Evolutionary conservation across 1,140 invertebrate genomes (phyloP).

Genomic region (Cylas formicarius): DNA sequence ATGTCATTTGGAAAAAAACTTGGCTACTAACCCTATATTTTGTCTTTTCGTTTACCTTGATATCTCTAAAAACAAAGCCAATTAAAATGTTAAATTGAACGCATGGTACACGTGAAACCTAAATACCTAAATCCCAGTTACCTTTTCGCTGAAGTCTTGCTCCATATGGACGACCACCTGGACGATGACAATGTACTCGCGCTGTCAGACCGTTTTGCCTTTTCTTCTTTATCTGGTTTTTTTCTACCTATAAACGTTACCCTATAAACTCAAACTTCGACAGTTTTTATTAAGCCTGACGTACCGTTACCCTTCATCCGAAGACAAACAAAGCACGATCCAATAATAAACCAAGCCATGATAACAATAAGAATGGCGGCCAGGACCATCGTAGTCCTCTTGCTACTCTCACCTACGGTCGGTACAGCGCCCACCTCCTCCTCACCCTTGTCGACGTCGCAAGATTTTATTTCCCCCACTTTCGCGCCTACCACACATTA

Average conservation of each 20-base stretch:
- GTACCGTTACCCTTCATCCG: slow-evolving; percentile 22
- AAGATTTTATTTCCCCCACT: slow-evolving; percentile 5
- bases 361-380: slow-evolving; percentile 32
- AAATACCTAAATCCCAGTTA: no score
- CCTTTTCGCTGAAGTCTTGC: slow-evolving; percentile 10
- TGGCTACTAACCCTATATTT: no score
- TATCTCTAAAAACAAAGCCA: no score
- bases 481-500: slow-evolving; percentile 6
- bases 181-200: slow-evolving; percentile 13
- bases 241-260: no score
- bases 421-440: slow-evolving; percentile 15
- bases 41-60: no score
- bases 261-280: no score
- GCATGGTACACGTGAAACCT: no score
- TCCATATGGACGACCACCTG: slow-evolving; percentile 19
- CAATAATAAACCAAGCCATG: slow-evolving; percentile 36
- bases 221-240: not conserved
- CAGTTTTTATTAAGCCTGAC: no score
- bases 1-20: no score
- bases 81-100: no score
- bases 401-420: slow-evolving; percentile 1
- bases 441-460: slow-evolving; percentile 14
- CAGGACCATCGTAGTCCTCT: slow-evolving; percentile 25
- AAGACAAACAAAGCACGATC: slow-evolving; percentile 35
- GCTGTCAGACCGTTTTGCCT: not conserved